A percentile compares a stretch with the other conserved stretches of the same genome.
Conservation (phyloP, 2,888 invertebrate species). For the Linnaemya vulpina region DNA sequence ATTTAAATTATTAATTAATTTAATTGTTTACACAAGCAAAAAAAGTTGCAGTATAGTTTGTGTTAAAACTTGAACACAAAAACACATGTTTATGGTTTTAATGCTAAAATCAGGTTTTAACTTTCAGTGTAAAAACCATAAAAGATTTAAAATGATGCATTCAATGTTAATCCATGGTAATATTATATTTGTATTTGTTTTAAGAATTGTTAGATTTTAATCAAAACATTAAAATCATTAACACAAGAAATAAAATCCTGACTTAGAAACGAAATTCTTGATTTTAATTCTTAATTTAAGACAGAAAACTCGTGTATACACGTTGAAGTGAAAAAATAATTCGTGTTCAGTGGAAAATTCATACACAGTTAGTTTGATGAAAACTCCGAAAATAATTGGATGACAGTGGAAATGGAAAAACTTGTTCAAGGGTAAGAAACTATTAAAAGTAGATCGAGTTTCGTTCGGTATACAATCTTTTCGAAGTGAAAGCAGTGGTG, state of each 20-base stretch:
- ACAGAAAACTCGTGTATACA: constrained; percentile 8
- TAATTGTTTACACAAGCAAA: no score
- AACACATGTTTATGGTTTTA: no score
- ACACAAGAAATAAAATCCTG: constrained; percentile 7
- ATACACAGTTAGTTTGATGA: constrained; percentile 18
- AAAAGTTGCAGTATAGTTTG: no score
- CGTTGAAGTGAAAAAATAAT: constrained; percentile 17
- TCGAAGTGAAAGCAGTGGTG: constrained; percentile 14
- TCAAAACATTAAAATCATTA: constrained; percentile 16
- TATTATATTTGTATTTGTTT: constrained; percentile 3
- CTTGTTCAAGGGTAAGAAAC: constrained; percentile 13
- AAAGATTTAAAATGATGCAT: no score
- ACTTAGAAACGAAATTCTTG: constrained; percentile 21
- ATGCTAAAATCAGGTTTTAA: no score
- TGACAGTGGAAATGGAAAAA: constrained; percentile 14
- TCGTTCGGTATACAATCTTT: background rate
- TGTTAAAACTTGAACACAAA: no score
- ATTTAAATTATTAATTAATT: no score
- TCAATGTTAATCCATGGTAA: no score
- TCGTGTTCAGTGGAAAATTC: constrained; percentile 27
- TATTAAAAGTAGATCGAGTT: background rate
- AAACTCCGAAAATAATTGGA: constrained; percentile 35
- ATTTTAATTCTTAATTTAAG: constrained; percentile 35
- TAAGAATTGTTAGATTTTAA: constrained; percentile 15
- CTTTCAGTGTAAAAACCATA: no score